Conservation (phyloP, 1,140 invertebrate species). For the Hyles euphorbiae region DNA sequence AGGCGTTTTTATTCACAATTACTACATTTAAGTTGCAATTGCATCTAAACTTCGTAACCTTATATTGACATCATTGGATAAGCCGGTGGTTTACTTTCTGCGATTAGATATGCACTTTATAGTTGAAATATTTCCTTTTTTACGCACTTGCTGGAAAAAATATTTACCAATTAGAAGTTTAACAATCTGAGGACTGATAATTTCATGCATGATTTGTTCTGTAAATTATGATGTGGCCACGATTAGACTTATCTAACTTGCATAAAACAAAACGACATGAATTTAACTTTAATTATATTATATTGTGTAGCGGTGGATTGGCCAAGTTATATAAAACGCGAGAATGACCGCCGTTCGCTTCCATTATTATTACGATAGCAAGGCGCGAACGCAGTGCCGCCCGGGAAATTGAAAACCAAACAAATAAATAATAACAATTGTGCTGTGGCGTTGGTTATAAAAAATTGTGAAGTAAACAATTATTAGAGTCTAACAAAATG, state of each 20-base stretch:
- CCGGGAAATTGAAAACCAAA: slow-evolving; percentile 22
- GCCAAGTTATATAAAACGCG: slow-evolving; percentile 56
- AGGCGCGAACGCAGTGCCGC: slow-evolving; percentile 34
- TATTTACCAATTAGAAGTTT: slow-evolving; percentile 15
- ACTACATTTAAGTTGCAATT: slow-evolving; percentile 5
- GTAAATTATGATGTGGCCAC: slow-evolving; percentile 38
- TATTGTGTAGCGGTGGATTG: slow-evolving; percentile 41
- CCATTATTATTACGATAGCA: slow-evolving; percentile 42
- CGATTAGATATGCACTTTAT: slow-evolving; percentile 5
- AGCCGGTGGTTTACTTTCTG: background rate
- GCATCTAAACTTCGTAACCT: background rate
- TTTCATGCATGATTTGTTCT: slow-evolving; percentile 44
- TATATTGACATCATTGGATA: background rate
- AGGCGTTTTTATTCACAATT: slow-evolving; percentile 8
- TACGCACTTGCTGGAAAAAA: slow-evolving; percentile 17
- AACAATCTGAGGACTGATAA: slow-evolving; percentile 25
- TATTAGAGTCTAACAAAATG: slow-evolving; percentile 14
- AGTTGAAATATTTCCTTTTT: slow-evolving; percentile 10
- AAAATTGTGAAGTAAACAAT: slow-evolving; percentile 13
- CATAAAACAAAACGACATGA: slow-evolving; percentile 50
- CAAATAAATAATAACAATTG: slow-evolving; percentile 12
- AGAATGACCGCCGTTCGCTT: slow-evolving; percentile 39
- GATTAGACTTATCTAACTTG: slow-evolving; percentile 52
- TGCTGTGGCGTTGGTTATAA: slow-evolving; percentile 17
- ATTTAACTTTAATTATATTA: slow-evolving; percentile 42